Percentiles rank a stretch among this genome's conserved stretches.
Evolutionary conservation across 2,797 vertebrate genomes (phyloP).

Genomic region (Leptodactylus fallax): DNA sequence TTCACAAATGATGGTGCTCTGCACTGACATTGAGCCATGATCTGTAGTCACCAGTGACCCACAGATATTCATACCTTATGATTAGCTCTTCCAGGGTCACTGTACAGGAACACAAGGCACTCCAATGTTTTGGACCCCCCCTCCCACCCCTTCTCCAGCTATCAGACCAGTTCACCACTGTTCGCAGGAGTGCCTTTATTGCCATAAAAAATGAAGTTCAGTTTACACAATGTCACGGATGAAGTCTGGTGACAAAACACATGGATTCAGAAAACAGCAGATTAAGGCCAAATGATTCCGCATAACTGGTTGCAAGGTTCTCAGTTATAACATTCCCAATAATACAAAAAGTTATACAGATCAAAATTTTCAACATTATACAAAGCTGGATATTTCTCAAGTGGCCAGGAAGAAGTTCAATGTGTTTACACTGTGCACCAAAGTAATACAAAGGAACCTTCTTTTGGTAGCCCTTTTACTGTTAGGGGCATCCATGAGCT

Average conservation of each 20-base stretch:
- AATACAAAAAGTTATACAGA: constrained; percentile 46
- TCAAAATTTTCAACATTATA: constrained; percentile 33
- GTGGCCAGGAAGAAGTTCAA: constrained; percentile 35
- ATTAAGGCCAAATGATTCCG: constrained; percentile 49
- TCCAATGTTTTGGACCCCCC: constrained; percentile 19
- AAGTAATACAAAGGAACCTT: constrained; percentile 22
- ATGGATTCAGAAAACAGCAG: constrained; percentile 34
- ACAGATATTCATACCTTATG: constrained; percentile 10
- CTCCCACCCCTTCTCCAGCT: background rate
- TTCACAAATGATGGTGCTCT: constrained; percentile 2
- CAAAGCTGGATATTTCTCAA: constrained; percentile 42
- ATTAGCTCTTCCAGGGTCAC: constrained; percentile 19
- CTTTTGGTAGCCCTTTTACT: constrained; percentile 41
- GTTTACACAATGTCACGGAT: constrained; percentile 54
- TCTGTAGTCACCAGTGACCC: constrained; percentile 4
- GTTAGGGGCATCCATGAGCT: constrained; percentile 19
- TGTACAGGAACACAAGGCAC: constrained; percentile 45
- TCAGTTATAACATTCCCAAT: constrained; percentile 34
- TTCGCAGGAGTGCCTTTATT: constrained; percentile 60
- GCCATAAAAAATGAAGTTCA: constrained; percentile 51
- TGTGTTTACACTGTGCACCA: constrained; percentile 43
- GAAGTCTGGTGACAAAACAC: constrained; percentile 41
- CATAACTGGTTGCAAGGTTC: constrained; percentile 16
- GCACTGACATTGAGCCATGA: background rate
- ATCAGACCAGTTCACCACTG: constrained; percentile 40